Percentiles rank a stretch among this genome's conserved stretches.
phyloP scores from a whole-genome alignment of 2,888 invertebrate species.

The Busseola fusca region DNA sequence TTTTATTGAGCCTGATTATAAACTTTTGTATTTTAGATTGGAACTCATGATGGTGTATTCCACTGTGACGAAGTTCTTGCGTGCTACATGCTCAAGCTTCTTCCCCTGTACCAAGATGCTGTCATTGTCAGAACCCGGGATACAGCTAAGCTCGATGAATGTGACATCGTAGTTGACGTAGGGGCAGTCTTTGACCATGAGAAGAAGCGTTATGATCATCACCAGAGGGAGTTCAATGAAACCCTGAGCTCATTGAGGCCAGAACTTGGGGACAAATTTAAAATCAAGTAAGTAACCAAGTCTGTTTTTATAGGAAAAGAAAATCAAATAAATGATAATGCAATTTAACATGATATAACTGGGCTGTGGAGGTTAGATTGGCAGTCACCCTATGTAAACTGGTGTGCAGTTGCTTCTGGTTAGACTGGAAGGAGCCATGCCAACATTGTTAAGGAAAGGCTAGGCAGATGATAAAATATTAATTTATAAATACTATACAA shows the following conservation, averaged over 20 bases:
- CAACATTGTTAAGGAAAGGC: too few species aligned
- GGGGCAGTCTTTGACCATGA: constrained; percentile 3
- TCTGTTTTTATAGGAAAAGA: too few species aligned
- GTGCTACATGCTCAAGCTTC: constrained; percentile 4
- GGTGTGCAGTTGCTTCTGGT: too few species aligned
- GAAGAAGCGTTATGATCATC: constrained; percentile 9
- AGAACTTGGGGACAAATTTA: not conserved
- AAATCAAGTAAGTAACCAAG: constrained; percentile 5
- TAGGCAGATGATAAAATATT: too few species aligned
- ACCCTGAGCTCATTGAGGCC: constrained; percentile 11
- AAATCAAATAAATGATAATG: too few species aligned
- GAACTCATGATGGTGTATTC: constrained; percentile 5
- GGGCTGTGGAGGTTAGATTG: too few species aligned
- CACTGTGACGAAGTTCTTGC: constrained; percentile 3
- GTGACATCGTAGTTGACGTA: constrained; percentile 4
- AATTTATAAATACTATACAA: too few species aligned
- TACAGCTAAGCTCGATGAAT: not conserved
- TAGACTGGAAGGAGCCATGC: too few species aligned
- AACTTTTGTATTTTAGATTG: not conserved
- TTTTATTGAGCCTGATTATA: not conserved
- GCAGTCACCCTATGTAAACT: too few species aligned
- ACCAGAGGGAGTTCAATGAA: constrained; percentile 11
- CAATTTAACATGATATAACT: too few species aligned
- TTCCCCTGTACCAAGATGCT: constrained; percentile 2
- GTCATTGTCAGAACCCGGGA: constrained; percentile 3